Conservation (phyloP, 1,140 invertebrate genomes). For the Rhopalosiphum padi region DNA sequence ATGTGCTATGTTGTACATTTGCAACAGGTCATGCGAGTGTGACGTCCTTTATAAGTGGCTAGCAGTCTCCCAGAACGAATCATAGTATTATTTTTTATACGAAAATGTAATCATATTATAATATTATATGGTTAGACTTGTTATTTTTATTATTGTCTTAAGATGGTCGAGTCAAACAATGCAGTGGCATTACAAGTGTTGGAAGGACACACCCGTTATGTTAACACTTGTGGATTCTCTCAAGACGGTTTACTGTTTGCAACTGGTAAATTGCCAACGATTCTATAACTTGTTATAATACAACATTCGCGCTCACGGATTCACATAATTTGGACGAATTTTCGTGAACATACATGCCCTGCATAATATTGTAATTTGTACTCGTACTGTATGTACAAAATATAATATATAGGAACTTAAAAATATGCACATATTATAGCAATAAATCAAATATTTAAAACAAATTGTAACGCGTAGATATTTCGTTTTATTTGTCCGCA, state of each 20-base stretch:
- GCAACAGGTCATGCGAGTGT: neutral
- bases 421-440: neutral
- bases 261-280: conserved; percentile 66
- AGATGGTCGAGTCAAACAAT: conserved; percentile 60
- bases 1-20: neutral
- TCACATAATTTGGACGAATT: neutral
- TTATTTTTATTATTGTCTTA: conserved; percentile 47
- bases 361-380: conserved; percentile 11
- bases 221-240: conserved; percentile 77
- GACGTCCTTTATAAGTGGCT: neutral
- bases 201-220: conserved; percentile 73
- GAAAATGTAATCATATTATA: neutral
- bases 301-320: neutral
- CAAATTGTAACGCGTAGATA: neutral
- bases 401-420: neutral
- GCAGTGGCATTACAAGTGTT: conserved; percentile 65
- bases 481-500: neutral
- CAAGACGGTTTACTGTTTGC: conserved; percentile 70
- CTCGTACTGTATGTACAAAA: neutral
- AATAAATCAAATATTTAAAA: neutral
- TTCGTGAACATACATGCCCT: neutral
- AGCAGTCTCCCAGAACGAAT: neutral
- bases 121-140: neutral
- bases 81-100: neutral
- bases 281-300: neutral